A percentile compares a stretch with the other conserved stretches of the same genome.
Evolutionary conservation across 2,888 invertebrate genomes (phyloP).

Genomic region (Drosophila nr. perissopoda): DNA sequence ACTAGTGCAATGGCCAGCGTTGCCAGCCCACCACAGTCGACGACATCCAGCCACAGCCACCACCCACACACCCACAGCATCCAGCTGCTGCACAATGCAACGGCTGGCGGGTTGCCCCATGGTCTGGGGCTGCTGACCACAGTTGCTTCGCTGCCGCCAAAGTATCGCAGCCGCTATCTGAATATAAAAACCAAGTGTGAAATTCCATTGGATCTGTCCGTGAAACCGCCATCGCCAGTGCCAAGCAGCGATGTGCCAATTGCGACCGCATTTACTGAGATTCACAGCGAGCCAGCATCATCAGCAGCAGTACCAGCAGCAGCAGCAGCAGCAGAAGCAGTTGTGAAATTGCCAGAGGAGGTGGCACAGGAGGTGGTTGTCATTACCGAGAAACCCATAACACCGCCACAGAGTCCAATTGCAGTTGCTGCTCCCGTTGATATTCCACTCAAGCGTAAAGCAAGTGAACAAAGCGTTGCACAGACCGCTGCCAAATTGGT

Average conservation of each 20-base stretch:
- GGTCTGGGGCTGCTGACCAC: constrained; percentile 84
- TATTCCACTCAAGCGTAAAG: constrained; percentile 68
- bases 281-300: constrained; percentile 64
- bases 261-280: constrained; percentile 77
- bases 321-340: neutral
- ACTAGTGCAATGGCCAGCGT: constrained; percentile 59
- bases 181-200: constrained; percentile 83
- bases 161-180: constrained; percentile 85
- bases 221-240: constrained; percentile 86
- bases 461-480: constrained; percentile 50
- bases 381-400: constrained; percentile 53
- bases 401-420: constrained; percentile 84
- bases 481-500: constrained; percentile 73
- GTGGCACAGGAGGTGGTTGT: constrained; percentile 57
- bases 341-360: constrained; percentile 31
- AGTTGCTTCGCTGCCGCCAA: constrained; percentile 84
- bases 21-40: constrained; percentile 50
- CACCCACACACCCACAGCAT: constrained; percentile 67
- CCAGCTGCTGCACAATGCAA: constrained; percentile 74
- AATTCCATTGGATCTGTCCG: constrained; percentile 90
- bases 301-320: constrained; percentile 5
- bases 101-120: constrained; percentile 76
- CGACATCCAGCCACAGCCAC: constrained; percentile 32
- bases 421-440: constrained; percentile 12
- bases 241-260: constrained; percentile 74